Conservation (phyloP, 2,888 invertebrate genomes). For the Ischnus inquisitorius region DNA sequence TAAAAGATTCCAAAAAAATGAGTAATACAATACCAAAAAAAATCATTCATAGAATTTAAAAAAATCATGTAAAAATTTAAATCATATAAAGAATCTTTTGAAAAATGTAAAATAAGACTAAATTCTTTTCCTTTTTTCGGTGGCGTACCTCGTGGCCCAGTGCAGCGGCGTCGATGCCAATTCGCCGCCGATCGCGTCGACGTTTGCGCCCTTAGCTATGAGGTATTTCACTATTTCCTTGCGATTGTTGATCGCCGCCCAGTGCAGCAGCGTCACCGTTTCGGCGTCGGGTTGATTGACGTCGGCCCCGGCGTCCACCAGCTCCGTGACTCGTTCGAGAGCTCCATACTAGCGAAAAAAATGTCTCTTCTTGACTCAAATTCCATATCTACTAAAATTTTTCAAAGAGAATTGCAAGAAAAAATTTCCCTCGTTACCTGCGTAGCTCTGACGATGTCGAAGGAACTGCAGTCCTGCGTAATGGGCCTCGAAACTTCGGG, state of each 20-base stretch:
- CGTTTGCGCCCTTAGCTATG: constrained; percentile 93
- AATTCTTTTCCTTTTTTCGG: background rate
- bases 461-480: constrained; percentile 91
- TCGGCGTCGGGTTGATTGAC: constrained; percentile 98
- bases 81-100: background rate
- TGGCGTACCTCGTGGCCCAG: constrained; percentile 96
- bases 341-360: constrained; percentile 92
- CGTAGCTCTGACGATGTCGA: constrained; percentile 97
- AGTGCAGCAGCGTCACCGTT: constrained; percentile 98
- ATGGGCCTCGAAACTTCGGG: constrained; percentile 80
- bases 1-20: no score
- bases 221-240: constrained; percentile 96
- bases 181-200: constrained; percentile 98
- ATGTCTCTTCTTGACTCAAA: constrained; percentile 6
- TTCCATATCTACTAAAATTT: background rate
- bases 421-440: constrained; percentile 87
- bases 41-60: no score
- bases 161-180: constrained; percentile 98
- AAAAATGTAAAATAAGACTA: background rate
- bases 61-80: background rate
- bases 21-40: no score
- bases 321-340: constrained; percentile 92
- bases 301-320: constrained; percentile 96
- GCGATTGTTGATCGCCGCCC: constrained; percentile 99
- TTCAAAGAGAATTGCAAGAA: background rate